Conservation (phyloP, 2,888 invertebrate genomes). For the Hoplodrina ambigua region DNA sequence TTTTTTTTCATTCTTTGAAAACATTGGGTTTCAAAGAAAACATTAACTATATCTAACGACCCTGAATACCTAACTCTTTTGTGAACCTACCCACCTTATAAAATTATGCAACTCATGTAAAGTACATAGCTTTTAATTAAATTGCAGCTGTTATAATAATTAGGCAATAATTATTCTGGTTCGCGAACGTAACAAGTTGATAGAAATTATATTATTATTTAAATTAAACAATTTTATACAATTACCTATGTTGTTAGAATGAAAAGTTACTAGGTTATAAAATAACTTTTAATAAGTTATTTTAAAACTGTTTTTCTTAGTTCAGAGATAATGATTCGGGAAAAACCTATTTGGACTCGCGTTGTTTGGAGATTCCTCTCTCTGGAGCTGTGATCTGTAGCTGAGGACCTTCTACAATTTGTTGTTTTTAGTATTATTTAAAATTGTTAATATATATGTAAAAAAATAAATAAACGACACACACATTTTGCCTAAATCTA, state of each 20-base stretch:
- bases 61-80: too few species aligned
- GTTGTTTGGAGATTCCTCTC: too few species aligned
- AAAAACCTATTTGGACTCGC: not conserved
- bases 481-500: too few species aligned
- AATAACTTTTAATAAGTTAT: not conserved
- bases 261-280: slow-evolving; percentile 17
- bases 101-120: slow-evolving; percentile 19
- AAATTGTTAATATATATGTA: too few species aligned
- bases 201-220: slow-evolving; percentile 38
- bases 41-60: too few species aligned
- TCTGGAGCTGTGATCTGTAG: too few species aligned
- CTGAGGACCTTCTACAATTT: too few species aligned
- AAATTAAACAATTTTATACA: slow-evolving; percentile 27
- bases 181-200: slow-evolving; percentile 26
- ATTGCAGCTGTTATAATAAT: slow-evolving; percentile 43
- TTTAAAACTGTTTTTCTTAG: not conserved
- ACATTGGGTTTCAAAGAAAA: too few species aligned
- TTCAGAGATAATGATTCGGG: not conserved
- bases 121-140: slow-evolving; percentile 18
- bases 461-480: too few species aligned
- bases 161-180: slow-evolving; percentile 39
- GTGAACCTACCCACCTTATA: not conserved
- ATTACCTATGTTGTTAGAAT: slow-evolving; percentile 24
- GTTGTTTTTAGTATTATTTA: too few species aligned
- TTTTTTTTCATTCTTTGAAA: not conserved